Evolutionary conservation across 2,113 vertebrate species (phyloP).

Genomic region (Nibea albiflora): DNA sequence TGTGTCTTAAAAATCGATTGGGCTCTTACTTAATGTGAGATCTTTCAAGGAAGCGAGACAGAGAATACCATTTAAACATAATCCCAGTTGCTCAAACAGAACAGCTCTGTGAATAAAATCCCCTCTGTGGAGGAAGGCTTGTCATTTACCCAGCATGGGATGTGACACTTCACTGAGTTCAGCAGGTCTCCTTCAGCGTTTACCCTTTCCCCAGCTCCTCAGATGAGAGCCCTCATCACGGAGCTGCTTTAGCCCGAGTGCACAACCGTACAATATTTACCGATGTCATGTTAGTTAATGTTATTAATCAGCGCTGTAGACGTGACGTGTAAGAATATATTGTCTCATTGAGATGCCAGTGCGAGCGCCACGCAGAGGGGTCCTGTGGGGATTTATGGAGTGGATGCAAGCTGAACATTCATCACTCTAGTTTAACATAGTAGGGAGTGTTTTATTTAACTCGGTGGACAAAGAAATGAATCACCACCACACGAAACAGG

Average conservation of each 20-base stretch:
- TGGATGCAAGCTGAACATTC: constrained; percentile 33
- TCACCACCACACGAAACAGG: constrained; percentile 49
- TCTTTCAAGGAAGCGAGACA: constrained; percentile 39
- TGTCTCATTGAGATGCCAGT: constrained; percentile 34
- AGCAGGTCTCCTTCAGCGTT: constrained; percentile 67
- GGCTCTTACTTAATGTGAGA: constrained; percentile 49
- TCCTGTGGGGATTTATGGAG: constrained; percentile 37
- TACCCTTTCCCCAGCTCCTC: constrained; percentile 63
- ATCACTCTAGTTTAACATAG: constrained; percentile 53
- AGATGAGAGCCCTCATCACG: constrained; percentile 67
- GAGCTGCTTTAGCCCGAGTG: constrained; percentile 22
- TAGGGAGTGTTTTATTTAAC: constrained; percentile 44
- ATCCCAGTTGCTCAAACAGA: constrained; percentile 70
- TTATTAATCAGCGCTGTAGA: constrained; percentile 22
- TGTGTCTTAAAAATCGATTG: constrained; percentile 48
- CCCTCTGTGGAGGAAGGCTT: constrained; percentile 68
- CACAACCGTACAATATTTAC: not conserved
- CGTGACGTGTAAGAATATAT: constrained; percentile 2
- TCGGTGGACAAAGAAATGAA: constrained; percentile 44
- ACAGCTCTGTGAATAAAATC: constrained; percentile 61
- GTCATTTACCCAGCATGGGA: constrained; percentile 72
- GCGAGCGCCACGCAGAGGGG: constrained; percentile 23
- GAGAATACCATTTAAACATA: constrained; percentile 58
- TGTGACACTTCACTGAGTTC: constrained; percentile 71
- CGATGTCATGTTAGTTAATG: not conserved